A percentile compares a stretch with the other conserved stretches of the same genome.
These are phyloP conservation scores for Coturnix japonica DNA, from an alignment of 2,113 vertebrate species.

Conservation along the genomic window DNA sequence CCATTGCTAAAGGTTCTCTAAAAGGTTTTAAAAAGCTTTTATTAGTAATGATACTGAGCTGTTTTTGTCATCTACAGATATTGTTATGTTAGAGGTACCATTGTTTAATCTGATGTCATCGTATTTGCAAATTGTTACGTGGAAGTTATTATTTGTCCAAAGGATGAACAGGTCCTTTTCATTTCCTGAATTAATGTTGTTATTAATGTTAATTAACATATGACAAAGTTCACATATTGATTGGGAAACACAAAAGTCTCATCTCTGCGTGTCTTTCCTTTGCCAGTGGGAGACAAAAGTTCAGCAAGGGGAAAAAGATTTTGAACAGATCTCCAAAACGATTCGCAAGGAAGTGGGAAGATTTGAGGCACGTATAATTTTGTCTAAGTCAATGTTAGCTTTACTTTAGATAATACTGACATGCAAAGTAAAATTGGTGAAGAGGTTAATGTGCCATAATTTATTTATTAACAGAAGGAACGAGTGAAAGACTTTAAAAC, in stretches of 20 bases:
- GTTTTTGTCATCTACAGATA: background rate
- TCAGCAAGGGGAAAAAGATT: conserved; percentile 96
- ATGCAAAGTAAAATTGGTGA: background rate
- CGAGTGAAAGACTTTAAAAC: conserved; percentile 97
- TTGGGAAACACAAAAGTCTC: conserved; percentile 19
- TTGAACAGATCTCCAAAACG: conserved; percentile 97
- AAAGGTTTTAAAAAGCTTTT: background rate
- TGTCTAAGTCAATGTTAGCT: conserved; percentile 19
- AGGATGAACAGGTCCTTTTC: background rate
- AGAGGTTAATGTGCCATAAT: conserved; percentile 33
- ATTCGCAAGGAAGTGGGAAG: conserved; percentile 95
- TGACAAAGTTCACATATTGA: background rate
- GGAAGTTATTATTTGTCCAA: background rate
- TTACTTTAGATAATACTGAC: background rate
- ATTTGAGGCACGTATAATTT: conserved; percentile 89
- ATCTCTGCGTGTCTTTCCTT: conserved; percentile 68
- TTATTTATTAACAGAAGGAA: conserved; percentile 86
- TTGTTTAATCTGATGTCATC: background rate
- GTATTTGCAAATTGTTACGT: background rate
- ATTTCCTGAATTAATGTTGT: background rate
- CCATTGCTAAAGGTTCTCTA: background rate
- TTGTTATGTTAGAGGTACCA: background rate
- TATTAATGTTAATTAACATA: background rate
- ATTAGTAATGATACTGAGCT: background rate
- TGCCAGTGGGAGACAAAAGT: conserved; percentile 95